These are phyloP conservation scores for Xerus rutilus DNA, from an alignment of 2,797 vertebrate species.

Conservation along the genomic window DNA sequence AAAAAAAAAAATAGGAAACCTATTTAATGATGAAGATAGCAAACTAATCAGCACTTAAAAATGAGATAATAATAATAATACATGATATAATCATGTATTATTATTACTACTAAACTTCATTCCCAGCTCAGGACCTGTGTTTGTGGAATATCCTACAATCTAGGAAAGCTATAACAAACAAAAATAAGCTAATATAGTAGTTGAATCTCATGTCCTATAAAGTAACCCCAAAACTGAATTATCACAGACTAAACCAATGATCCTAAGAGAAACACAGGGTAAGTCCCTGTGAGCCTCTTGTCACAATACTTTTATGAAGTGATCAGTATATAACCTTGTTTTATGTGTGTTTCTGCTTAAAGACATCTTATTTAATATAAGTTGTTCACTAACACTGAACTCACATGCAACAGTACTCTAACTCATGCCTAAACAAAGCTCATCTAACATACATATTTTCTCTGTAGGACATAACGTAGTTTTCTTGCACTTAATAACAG, in stretches of 20 bases:
- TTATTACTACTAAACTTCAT: neutral
- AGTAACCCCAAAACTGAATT: neutral
- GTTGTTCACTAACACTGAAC: constrained; percentile 23
- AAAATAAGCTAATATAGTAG: neutral
- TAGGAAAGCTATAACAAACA: neutral
- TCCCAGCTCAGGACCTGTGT: neutral
- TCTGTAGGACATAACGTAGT: neutral
- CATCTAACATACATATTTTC: neutral
- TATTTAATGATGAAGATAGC: too few relatives aligned
- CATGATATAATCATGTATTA: neutral
- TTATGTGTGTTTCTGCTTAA: constrained; percentile 9
- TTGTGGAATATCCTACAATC: neutral
- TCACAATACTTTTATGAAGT: neutral
- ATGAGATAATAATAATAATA: too few relatives aligned
- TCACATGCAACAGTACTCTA: neutral
- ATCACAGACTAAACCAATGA: neutral
- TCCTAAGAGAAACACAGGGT: neutral
- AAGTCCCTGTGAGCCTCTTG: neutral
- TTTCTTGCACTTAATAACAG: neutral
- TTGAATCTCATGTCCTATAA: neutral
- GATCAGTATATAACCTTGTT: neutral
- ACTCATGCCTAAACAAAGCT: neutral
- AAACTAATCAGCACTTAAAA: too few relatives aligned
- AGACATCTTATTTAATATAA: constrained; percentile 10
- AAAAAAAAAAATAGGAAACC: too few relatives aligned